These are phyloP conservation scores for Halictus ligatus DNA, from an alignment of 2,888 invertebrate species.

Conservation along the genomic window DNA sequence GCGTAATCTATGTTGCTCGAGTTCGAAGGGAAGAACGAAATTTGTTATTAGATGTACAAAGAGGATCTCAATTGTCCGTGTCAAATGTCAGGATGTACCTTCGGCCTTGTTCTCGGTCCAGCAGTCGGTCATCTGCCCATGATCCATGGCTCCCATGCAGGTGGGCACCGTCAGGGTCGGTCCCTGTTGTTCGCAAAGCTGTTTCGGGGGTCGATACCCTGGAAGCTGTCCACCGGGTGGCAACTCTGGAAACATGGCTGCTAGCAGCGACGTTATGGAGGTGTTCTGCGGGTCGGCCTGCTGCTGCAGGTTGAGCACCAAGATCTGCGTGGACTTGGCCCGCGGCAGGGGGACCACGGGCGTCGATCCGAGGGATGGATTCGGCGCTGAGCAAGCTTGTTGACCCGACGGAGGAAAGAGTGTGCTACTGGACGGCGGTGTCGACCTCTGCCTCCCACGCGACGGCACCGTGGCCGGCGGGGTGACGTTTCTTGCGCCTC, in stretches of 20 bases:
- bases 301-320: constrained; percentile 76
- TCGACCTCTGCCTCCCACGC: constrained; percentile 76
- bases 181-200: constrained; percentile 64
- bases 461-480: constrained; percentile 79
- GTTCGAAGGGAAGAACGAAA: too few species aligned
- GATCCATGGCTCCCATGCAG: constrained; percentile 75
- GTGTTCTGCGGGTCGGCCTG: constrained; percentile 72
- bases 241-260: constrained; percentile 82
- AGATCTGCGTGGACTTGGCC: constrained; percentile 83
- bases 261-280: constrained; percentile 81
- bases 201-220: constrained; percentile 76
- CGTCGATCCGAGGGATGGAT: constrained; percentile 81
- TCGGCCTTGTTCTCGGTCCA: constrained; percentile 70
- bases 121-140: constrained; percentile 75
- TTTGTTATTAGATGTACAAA: too few species aligned
- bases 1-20: too few species aligned
- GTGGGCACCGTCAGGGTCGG: constrained; percentile 72
- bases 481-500: constrained; percentile 70
- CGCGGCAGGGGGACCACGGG: constrained; percentile 81
- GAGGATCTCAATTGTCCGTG: neutral
- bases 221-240: constrained; percentile 78
- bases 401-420: constrained; percentile 78
- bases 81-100: constrained; percentile 50
- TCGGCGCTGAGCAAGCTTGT: constrained; percentile 83
- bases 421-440: constrained; percentile 74